phyloP scores from a whole-genome alignment of 2,113 vertebrate species.

The Heptranchias perlo region DNA sequence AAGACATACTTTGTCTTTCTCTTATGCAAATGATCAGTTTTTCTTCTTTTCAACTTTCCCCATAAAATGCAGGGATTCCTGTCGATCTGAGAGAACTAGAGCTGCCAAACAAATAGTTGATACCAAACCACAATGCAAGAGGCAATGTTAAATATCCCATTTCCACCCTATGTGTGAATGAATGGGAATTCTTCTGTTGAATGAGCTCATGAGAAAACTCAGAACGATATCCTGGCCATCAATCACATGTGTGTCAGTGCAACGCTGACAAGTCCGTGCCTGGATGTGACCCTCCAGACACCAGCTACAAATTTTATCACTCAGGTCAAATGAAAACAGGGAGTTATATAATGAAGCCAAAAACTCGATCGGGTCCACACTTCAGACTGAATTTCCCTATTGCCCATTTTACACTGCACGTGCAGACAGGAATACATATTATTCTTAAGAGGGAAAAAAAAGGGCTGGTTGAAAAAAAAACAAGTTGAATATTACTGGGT shows the following conservation, averaged over 20 bases:
- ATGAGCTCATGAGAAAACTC: conserved; percentile 18
- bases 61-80: neutral
- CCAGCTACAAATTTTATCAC: neutral
- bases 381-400: neutral
- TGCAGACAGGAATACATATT: neutral
- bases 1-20: neutral
- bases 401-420: neutral
- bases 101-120: neutral
- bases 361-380: neutral
- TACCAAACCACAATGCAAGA: neutral
- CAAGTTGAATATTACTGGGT: neutral
- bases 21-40: neutral
- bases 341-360: neutral
- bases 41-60: neutral
- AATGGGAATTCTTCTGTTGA: neutral
- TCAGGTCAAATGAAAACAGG: neutral
- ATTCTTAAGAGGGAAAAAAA: neutral
- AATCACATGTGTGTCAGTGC: neutral
- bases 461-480: neutral
- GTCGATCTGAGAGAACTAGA: neutral
- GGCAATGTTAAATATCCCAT: neutral
- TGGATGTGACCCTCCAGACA: too few species aligned
- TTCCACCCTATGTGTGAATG: neutral
- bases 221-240: neutral
- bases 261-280: neutral